A percentile compares a stretch with the other conserved stretches of the same genome.
Conservation (phyloP, 92 coral and sea anemone genomes). For the Bergia sp. region DNA sequence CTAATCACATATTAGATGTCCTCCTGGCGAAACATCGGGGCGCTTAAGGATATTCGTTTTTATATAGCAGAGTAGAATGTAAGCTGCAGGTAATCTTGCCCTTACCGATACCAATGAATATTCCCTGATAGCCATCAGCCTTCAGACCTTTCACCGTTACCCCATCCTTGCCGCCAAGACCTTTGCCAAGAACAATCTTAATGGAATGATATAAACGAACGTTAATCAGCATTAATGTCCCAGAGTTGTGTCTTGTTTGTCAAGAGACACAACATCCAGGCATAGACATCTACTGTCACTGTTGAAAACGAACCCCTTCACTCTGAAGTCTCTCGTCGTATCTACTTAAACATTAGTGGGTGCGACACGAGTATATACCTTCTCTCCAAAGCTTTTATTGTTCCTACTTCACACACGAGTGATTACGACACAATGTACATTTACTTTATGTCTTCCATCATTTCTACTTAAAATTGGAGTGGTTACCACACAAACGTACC, state of each 20-base stretch:
- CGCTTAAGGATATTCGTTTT: too few relatives aligned
- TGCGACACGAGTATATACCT: neutral
- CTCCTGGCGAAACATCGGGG: too few relatives aligned
- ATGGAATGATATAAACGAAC: neutral
- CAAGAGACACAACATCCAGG: too few relatives aligned
- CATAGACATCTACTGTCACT: too few relatives aligned
- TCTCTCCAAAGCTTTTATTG: conserved; percentile 58
- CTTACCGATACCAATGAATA: conserved; percentile 94
- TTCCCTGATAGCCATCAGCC: conserved; percentile 80
- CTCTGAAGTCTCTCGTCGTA: too few relatives aligned
- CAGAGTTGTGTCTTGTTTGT: too few relatives aligned
- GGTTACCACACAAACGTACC: too few relatives aligned
- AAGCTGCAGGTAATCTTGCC: too few relatives aligned
- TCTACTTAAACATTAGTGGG: conserved; percentile 40
- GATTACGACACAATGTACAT: conserved; percentile 14
- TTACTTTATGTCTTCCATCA: neutral
- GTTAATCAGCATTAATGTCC: too few relatives aligned
- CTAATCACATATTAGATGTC: too few relatives aligned
- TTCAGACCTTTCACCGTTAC: conserved; percentile 71
- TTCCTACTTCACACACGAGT: conserved; percentile 75
- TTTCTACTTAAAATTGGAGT: neutral
- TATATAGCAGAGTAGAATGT: too few relatives aligned
- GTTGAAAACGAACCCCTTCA: neutral
- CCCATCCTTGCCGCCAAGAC: conserved; percentile 72
- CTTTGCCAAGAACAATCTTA: conserved; percentile 86